Evolutionary conservation across 2,888 invertebrate genomes (phyloP).

Genomic region (Leptura quadrifasciata): DNA sequence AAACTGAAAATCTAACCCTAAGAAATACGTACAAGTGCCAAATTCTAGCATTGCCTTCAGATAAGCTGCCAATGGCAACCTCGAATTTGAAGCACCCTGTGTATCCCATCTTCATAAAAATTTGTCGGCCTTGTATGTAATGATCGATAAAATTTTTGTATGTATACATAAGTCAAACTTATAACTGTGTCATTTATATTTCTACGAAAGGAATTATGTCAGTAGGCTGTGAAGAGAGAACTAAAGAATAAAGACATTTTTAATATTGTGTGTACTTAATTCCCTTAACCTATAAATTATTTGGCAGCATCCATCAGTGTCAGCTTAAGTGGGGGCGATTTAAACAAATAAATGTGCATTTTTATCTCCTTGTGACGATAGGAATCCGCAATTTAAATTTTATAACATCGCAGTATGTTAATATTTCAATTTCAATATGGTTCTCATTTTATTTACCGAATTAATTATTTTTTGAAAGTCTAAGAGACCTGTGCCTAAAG

Average conservation of each 20-base stretch:
- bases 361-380: background rate
- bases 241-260: conserved; percentile 51
- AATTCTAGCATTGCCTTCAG: no score
- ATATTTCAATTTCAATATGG: no score
- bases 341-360: background rate
- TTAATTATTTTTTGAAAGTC: no score
- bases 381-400: background rate
- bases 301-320: background rate
- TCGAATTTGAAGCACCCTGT: background rate
- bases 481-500: no score
- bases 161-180: background rate
- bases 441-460: no score
- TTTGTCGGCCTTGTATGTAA: conserved; percentile 8
- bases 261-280: conserved; percentile 2
- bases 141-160: background rate
- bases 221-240: conserved; percentile 50
- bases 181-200: conserved; percentile 46
- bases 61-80: background rate
- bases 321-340: background rate
- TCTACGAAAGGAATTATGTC: conserved; percentile 44
- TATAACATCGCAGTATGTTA: no score
- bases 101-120: background rate
- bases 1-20: no score
- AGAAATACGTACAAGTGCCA: no score
- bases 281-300: background rate